phyloP scores from a whole-genome alignment of 2,888 invertebrate species.

The Seira musarum region DNA sequence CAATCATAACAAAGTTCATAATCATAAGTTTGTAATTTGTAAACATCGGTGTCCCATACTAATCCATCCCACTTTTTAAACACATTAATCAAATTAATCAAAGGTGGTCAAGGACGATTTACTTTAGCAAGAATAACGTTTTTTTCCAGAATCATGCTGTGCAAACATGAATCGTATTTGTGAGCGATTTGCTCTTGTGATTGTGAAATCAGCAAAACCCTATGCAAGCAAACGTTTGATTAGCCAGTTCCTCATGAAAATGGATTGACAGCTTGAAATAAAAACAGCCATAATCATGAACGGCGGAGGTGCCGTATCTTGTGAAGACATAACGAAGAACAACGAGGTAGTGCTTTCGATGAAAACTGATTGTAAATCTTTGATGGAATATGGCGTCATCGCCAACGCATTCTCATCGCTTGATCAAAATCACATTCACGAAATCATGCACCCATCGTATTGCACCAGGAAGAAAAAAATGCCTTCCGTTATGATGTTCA shows the following conservation, averaged over 20 bases:
- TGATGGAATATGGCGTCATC: conserved; percentile 1
- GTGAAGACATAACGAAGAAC: too few species aligned
- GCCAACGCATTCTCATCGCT: background rate
- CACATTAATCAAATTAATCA: background rate
- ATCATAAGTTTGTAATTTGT: too few species aligned
- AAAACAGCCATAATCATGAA: background rate
- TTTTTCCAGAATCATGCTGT: conserved; percentile 6
- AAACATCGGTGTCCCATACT: background rate
- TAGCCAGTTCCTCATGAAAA: conserved; percentile 1
- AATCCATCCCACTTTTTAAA: background rate
- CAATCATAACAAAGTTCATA: too few species aligned
- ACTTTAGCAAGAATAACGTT: background rate
- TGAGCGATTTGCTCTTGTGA: background rate
- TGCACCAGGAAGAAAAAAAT: background rate
- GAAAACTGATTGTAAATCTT: background rate
- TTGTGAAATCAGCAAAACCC: background rate
- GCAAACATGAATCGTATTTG: background rate
- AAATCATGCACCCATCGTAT: background rate
- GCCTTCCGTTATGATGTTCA: background rate
- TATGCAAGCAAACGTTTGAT: background rate
- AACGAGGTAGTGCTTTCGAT: too few species aligned
- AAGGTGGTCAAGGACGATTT: background rate
- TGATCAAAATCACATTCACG: background rate
- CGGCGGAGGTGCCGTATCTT: too few species aligned
- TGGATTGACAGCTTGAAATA: background rate